Evolutionary conservation across 92 coral and sea anemone genomes (phyloP), one percentile per base, ranked within the genome.

Genomic region (Zoanthus sociatus): DNA sequence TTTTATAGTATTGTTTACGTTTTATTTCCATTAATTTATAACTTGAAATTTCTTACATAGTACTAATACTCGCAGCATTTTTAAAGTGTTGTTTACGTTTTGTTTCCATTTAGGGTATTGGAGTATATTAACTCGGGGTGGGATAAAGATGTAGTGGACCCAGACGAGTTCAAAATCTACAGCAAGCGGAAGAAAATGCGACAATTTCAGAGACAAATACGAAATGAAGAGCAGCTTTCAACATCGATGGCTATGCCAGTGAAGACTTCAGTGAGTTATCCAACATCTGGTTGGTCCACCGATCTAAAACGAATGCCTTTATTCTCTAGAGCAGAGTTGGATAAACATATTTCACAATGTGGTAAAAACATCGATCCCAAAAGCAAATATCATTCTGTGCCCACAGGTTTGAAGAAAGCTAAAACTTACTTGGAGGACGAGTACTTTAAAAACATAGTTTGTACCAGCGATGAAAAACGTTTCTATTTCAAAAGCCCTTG

Each of bases 301-400:
- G 84, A 78, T 54, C 67, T 55, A 54, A 78, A 64, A 78, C 83
- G 83, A 50, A 78, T 78, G 83, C 83, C 69, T 51, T 78, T 78
- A 58, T 58, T 58, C 20, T 58, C 66, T 58, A 58, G 68, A 61
- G 66, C 66, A 58, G 66, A 58, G 66, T 51, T 78, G 69, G 64
- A 78, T 51, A 17, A 45, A 45, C 83, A 51, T 54, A 78, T 78
- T 54, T 78, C 84, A 78, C 84, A 54, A 78, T 78, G 44, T 64
- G 84, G 84, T 47, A 53, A 78, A 56, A 77, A 50, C 30, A 50
- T 50, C 37, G 82, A 50, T 30, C 42, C 67, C 37, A 71, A 71
- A 31, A 71, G 46, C 45, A 71, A 31, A 71, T 31, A 31, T 31
- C 76, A 71, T 42, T 31, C 76, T 71, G 76, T 71, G 48, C 87